Percentiles rank a stretch among this genome's conserved stretches.
phyloP scores from a whole-genome alignment of 2,113 vertebrate species.

The Phylloscopus trochilus region DNA sequence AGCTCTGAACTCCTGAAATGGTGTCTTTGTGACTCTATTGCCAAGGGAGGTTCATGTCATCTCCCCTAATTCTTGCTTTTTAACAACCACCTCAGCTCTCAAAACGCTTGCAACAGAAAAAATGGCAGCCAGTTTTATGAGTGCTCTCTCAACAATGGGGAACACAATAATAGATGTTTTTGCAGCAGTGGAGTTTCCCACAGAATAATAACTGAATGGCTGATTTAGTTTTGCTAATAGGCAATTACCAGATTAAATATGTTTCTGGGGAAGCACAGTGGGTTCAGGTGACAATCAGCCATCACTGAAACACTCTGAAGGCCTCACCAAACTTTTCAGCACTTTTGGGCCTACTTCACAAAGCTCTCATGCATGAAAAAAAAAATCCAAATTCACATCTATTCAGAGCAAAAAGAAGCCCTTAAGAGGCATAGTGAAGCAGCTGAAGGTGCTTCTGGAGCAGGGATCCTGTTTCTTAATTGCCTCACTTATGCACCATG shows the following conservation, averaged over 20 bases:
- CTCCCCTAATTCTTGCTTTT: not conserved
- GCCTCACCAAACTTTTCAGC: not conserved
- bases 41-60: not conserved
- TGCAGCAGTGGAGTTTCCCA: not conserved
- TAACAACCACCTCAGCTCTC: not conserved
- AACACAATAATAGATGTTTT: not conserved
- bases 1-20: not conserved
- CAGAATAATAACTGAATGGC: not conserved
- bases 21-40: not conserved
- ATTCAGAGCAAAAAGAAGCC: not conserved
- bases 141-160: not conserved
- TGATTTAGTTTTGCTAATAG: constrained; percentile 26
- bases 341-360: not conserved
- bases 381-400: not conserved
- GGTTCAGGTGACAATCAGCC: not conserved
- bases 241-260: not conserved
- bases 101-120: not conserved
- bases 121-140: not conserved
- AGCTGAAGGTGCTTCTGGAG: not conserved
- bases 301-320: not conserved
- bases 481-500: not conserved
- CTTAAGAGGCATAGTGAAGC: not conserved
- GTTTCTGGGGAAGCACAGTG: not conserved
- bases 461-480: not conserved
- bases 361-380: not conserved